Evolutionary conservation across 37 sponge, comb jelly and placozoan species (phyloP).

Genomic region (Petrosia ficiformis): DNA sequence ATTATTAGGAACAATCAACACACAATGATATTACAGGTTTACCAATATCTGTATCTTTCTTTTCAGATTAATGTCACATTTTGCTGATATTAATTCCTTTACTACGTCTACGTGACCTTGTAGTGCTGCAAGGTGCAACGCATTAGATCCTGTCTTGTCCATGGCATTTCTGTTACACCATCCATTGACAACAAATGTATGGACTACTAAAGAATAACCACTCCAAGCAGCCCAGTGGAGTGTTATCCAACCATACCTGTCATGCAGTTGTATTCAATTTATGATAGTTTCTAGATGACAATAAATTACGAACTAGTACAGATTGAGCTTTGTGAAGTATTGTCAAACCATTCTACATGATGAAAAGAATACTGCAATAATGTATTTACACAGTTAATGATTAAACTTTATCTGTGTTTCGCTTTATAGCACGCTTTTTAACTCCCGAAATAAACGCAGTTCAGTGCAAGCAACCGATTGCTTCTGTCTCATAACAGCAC

Average conservation of each 20-base stretch:
- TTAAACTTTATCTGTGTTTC: too few species aligned
- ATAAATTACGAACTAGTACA: background rate
- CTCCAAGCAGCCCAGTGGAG: slow-evolving; percentile 78
- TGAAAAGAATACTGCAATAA: too few species aligned
- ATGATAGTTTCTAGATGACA: background rate
- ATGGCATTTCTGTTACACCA: slow-evolving; percentile 24
- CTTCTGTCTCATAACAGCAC: too few species aligned
- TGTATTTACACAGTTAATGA: too few species aligned
- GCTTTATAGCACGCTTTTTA: too few species aligned
- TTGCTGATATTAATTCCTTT: slow-evolving; percentile 39
- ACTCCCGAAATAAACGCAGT: too few species aligned
- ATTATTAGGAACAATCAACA: background rate
- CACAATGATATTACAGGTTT: background rate
- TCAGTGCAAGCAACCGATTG: too few species aligned
- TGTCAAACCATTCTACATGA: slow-evolving; percentile 28
- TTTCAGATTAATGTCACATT: slow-evolving; percentile 27
- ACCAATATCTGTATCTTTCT: background rate
- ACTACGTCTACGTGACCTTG: slow-evolving; percentile 54
- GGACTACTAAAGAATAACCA: slow-evolving; percentile 37
- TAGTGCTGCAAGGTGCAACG: slow-evolving; percentile 65
- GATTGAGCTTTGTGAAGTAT: slow-evolving; percentile 27
- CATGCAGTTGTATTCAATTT: slow-evolving; percentile 56
- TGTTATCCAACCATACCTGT: slow-evolving; percentile 80
- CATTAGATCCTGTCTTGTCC: slow-evolving; percentile 61
- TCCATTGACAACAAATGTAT: slow-evolving; percentile 27